A percentile compares a stretch with the other conserved stretches of the same genome.
Conservation (phyloP, 2,797 vertebrate species). For the Anas flavirostris region DNA sequence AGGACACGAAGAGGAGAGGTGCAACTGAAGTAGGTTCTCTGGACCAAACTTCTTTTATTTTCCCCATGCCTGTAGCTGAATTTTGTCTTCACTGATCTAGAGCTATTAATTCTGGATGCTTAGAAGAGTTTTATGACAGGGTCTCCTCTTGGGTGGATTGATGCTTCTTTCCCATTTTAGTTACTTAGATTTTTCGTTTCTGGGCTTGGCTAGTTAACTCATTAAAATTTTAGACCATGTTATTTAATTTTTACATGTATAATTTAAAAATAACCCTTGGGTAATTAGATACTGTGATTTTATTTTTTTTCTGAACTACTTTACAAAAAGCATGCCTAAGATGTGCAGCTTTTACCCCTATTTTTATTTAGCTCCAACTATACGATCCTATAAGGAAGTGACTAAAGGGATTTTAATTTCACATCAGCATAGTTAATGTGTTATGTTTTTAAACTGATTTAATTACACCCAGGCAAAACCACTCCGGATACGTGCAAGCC, state of each 20-base stretch:
- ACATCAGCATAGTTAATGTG: background rate
- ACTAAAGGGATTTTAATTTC: background rate
- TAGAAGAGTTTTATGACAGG: background rate
- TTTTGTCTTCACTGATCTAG: background rate
- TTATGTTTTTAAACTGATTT: background rate
- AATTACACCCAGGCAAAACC: background rate
- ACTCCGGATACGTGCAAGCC: background rate
- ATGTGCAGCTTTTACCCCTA: too few species aligned
- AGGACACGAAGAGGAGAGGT: background rate
- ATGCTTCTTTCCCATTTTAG: background rate
- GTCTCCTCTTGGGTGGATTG: background rate
- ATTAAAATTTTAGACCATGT: background rate
- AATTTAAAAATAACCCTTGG: background rate
- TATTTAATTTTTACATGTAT: background rate
- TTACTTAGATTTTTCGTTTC: background rate
- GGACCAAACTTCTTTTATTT: background rate
- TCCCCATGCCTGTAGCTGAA: accelerated
- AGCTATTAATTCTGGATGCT: background rate
- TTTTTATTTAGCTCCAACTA: background rate
- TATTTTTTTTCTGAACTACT: background rate
- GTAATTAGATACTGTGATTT: background rate
- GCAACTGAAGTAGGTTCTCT: background rate
- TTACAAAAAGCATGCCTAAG: too few species aligned
- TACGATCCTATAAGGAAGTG: background rate
- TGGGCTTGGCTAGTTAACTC: background rate